phyloP scores from a whole-genome alignment of 2,888 invertebrate genomes.

The Crioceris asparagi region DNA sequence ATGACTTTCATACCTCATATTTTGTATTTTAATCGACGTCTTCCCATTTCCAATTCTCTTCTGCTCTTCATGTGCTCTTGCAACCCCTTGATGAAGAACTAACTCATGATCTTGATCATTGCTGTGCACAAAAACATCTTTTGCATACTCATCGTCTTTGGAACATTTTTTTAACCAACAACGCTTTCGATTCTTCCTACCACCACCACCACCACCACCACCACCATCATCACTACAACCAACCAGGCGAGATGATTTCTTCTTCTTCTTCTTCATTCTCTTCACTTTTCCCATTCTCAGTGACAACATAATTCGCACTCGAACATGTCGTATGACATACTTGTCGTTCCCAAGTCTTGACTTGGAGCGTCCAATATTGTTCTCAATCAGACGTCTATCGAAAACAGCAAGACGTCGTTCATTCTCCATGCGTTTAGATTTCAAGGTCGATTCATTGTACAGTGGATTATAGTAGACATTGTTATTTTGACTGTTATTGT shows the following conservation, averaged over 20 bases:
- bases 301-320: slow-evolving; percentile 56
- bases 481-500: slow-evolving; percentile 22
- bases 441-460: slow-evolving; percentile 23
- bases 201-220: slow-evolving; percentile 7
- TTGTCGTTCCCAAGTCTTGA: slow-evolving; percentile 41
- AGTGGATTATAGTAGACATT: slow-evolving; percentile 35
- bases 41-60: slow-evolving; percentile 35
- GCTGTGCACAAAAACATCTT: neutral
- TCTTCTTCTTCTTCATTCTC: slow-evolving; percentile 23
- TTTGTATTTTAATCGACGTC: slow-evolving; percentile 37
- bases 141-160: no score
- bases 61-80: slow-evolving; percentile 33
- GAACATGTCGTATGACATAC: slow-evolving; percentile 51
- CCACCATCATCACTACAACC: no score
- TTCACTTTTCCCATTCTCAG: slow-evolving; percentile 49
- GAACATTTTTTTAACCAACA: slow-evolving; percentile 7
- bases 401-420: slow-evolving; percentile 6
- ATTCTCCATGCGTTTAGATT: neutral
- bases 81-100: slow-evolving; percentile 19
- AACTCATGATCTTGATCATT: slow-evolving; percentile 7
- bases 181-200: slow-evolving; percentile 9
- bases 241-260: no score
- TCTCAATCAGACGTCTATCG: slow-evolving; percentile 1
- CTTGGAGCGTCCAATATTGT: slow-evolving; percentile 9
- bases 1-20: slow-evolving; percentile 38